These are phyloP conservation scores for Lacerta agilis DNA, from an alignment of 2,797 vertebrate species.

Conservation along the genomic window DNA sequence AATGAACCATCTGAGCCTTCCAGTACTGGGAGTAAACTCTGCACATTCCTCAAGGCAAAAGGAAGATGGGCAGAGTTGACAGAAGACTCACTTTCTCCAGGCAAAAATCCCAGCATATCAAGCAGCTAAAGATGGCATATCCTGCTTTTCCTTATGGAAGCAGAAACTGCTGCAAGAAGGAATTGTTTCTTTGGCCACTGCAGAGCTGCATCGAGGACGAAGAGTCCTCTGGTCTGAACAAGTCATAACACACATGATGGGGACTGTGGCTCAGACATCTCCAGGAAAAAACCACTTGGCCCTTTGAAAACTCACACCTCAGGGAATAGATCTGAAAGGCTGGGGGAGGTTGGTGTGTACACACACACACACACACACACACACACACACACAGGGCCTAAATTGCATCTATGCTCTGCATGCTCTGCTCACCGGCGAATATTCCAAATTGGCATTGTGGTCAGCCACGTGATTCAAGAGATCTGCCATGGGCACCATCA, in stretches of 20 bases:
- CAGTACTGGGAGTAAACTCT: too few relatives aligned
- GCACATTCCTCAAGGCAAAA: too few relatives aligned
- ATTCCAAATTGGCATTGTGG: constrained; percentile 93
- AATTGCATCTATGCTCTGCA: rapidly evolving
- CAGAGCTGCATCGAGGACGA: background rate
- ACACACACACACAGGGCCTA: background rate
- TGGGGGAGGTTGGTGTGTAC: background rate
- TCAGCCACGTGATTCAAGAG: constrained; percentile 92
- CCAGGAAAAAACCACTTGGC: background rate
- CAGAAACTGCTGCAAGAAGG: background rate
- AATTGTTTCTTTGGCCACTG: background rate
- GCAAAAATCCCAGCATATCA: background rate
- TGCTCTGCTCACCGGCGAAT: constrained; percentile 82
- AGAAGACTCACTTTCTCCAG: background rate
- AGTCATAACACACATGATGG: background rate
- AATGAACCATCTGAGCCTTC: too few relatives aligned
- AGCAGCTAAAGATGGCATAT: background rate
- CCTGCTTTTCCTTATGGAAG: background rate
- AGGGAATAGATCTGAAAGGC: background rate
- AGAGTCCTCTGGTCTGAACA: background rate
- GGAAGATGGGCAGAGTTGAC: background rate
- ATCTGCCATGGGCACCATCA: constrained; percentile 98
- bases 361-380: background rate
- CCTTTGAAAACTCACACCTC: background rate
- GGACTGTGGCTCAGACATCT: too few relatives aligned